Evolutionary conservation across 1,140 invertebrate species (phyloP).

Genomic region (Aporrectodea caliginosa): DNA sequence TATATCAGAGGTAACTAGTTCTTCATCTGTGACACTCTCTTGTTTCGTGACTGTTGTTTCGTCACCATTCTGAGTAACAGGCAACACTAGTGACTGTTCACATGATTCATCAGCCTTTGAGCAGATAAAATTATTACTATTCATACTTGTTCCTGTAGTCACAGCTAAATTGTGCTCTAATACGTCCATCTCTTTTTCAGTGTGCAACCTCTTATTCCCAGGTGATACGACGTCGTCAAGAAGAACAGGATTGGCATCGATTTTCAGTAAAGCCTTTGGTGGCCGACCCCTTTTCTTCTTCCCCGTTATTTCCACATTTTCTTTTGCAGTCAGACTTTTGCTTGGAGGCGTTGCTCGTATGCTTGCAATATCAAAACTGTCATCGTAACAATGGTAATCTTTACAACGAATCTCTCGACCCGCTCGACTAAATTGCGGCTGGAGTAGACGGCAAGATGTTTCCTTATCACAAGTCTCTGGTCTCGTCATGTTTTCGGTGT

Average conservation of each 20-base stretch:
- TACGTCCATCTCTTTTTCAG: not conserved
- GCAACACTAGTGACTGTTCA: too few species aligned
- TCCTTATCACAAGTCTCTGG: not conserved
- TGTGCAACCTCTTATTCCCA: not conserved
- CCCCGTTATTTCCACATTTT: not conserved
- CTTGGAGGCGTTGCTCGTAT: not conserved
- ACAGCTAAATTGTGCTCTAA: not conserved
- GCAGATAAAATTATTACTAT: too few species aligned
- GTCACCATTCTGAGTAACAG: too few species aligned
- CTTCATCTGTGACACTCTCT: too few species aligned
- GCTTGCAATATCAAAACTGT: not conserved
- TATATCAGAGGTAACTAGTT: too few species aligned
- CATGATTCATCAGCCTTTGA: too few species aligned
- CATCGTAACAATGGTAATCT: not conserved
- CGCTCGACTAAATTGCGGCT: conserved; percentile 9
- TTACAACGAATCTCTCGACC: conserved; percentile 5
- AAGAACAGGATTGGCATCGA: not conserved
- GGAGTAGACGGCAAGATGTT: not conserved
- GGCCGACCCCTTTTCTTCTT: not conserved
- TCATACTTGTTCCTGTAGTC: too few species aligned
- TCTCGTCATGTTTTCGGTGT: not conserved
- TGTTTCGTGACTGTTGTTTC: too few species aligned
- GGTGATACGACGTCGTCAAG: not conserved
- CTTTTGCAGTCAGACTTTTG: not conserved
- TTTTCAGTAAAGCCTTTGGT: not conserved